Evolutionary conservation across 1,140 invertebrate species (phyloP), one percentile per base, ranked within the genome.

Genomic region (Ditylenchus dipsaci): DNA sequence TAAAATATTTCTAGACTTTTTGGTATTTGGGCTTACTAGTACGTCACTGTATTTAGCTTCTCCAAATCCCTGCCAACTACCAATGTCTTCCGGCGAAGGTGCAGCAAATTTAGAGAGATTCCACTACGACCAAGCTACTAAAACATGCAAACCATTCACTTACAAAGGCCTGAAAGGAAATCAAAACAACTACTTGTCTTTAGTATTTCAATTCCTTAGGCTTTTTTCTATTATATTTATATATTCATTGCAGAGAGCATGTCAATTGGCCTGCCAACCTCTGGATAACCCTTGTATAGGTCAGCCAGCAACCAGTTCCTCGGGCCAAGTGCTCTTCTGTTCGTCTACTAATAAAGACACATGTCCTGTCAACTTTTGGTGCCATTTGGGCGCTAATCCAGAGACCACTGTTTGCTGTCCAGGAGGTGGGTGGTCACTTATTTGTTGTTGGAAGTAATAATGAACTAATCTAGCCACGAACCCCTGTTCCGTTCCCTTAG

Each of bases 131-230:
- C 67, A 70, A 43, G 61, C 72, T 8, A 78, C 78, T 3, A 77
- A 79, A 30, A 73, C 76, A 3, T 86, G 85, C 76, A 74, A 83
- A 42, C 53, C 38, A 1, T 86, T 86, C 66, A 74, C 79, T 17
- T 86, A 86, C 68, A 81, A 82, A 15, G 85, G 85, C 7, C 83
- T 86, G 58, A 77, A 79, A 53, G 85, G 85, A 9, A 86, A 86
- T 69, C 77, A 82, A n/a, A 86, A 86, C 73, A 83, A 82, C 65
- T 86, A 85, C 62, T 63, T 76, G 11, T 78, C 80, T 0, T 70
- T 78, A 29, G 75, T 73, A 67, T 38, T 38, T 38, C 11, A 5
- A 38, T 38, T 38, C n/a, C n/a, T 38, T 38, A 29, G 53, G 23
- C 17, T 13, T 61, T 67, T 69, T 72, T 27, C 3, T 42, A 72